Evolutionary conservation across 2,888 invertebrate genomes (phyloP).

Genomic region (Drosophila parthenogenetica): DNA sequence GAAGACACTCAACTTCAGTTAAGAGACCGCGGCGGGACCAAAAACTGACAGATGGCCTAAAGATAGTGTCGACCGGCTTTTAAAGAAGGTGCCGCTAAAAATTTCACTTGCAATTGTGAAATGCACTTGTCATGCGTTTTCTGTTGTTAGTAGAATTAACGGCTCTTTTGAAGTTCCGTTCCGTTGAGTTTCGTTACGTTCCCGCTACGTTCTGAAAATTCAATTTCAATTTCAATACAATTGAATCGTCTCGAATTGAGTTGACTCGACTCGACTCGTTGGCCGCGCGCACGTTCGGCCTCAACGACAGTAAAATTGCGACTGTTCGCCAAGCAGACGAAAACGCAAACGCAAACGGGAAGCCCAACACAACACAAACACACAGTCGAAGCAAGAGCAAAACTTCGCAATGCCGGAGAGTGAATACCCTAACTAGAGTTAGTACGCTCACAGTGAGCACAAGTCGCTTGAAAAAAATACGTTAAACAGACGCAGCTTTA

Average conservation of each 20-base stretch:
- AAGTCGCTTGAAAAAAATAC: too few species aligned
- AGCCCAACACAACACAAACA: constrained; percentile 37
- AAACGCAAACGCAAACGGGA: constrained; percentile 49
- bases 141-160: constrained; percentile 51
- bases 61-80: constrained; percentile 46
- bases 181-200: not conserved
- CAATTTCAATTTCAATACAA: constrained; percentile 10
- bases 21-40: not conserved
- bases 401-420: constrained; percentile 6
- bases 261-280: constrained; percentile 35
- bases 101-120: constrained; percentile 62
- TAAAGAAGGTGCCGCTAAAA: constrained; percentile 32
- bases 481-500: not conserved
- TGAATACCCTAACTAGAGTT: constrained; percentile 37
- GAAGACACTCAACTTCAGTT: constrained; percentile 18
- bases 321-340: constrained; percentile 58
- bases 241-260: constrained; percentile 1
- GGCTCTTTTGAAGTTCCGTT: constrained; percentile 45
- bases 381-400: constrained; percentile 25
- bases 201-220: not conserved
- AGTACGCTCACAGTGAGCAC: not conserved
- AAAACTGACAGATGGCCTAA: constrained; percentile 3
- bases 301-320: constrained; percentile 73
- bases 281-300: constrained; percentile 69
- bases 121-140: constrained; percentile 52